Evolutionary conservation across 2,888 invertebrate genomes (phyloP), one percentile per base, ranked within the genome.

Genomic region (Coelinius sp.): DNA sequence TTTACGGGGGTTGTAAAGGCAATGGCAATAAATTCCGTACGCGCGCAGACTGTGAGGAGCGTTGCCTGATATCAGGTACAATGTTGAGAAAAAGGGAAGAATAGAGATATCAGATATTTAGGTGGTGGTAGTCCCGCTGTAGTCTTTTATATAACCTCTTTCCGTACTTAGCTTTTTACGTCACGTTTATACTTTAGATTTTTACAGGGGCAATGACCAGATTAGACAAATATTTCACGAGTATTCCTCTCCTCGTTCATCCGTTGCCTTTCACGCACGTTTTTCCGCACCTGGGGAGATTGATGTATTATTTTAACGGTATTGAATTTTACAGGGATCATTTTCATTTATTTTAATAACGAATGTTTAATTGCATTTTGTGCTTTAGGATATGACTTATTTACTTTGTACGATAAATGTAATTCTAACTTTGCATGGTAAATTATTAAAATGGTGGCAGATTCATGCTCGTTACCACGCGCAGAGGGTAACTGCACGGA

Each of bases 401-500:
- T 35, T 31, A 31, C 12, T 31, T 6, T 1, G 14, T 27, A 56
- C 31, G 35, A 59, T 49, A 49, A 4, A 49, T 2, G 0, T 49
- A 20, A 59, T 35, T 59, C 77, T 84, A 84, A 83, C 82, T 78
- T 12, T 84, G 88, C 87, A 85, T 85, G 86, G 65, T 80, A 68
- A 77, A 66, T 74, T 78, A 68, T 68, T 62, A 77, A 83, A 53
- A 81, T 81, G 75, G 74, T 85, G 83, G 87, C 91, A 95, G 94
- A 93, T 89, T 90, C 92, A 89, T 95, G 95, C 90, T 90, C 93
- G 88, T 90, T 94, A 88, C 92, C 93, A 77, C 92, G 93, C 89
- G 91, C 91, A 76, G 90, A 90, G 83, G 97, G 97, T 88, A 92
- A 92, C 87, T 97, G 97, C 90, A 90, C 90, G 68, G 93, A 93